phyloP scores from a whole-genome alignment of 2,797 vertebrate genomes.

The Microctenopoma steveboyesi region DNA sequence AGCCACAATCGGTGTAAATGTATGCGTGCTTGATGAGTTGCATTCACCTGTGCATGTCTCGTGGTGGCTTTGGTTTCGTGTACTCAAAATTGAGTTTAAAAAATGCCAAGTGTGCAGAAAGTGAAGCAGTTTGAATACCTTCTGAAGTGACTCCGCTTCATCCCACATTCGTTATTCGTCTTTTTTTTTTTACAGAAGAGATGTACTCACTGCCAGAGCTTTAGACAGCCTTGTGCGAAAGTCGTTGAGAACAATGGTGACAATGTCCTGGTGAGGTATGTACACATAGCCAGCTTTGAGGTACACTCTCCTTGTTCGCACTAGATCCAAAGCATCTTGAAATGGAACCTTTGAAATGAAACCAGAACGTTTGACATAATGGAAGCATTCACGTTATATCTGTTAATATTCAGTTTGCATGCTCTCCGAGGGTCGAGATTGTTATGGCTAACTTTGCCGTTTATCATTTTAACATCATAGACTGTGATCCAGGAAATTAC shows the following conservation, averaged over 20 bases:
- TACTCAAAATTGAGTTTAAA: neutral
- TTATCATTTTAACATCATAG: slow-evolving; percentile 1
- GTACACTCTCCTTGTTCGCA: slow-evolving; percentile 91
- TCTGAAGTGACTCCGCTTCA: neutral
- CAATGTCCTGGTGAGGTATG: slow-evolving; percentile 91
- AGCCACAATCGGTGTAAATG: too few relatives aligned
- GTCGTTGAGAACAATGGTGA: slow-evolving; percentile 91
- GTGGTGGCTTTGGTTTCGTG: too few relatives aligned
- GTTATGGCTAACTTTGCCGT: neutral
- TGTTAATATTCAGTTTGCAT: slow-evolving; percentile 5
- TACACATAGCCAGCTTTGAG: slow-evolving; percentile 90
- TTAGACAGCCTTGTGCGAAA: slow-evolving; percentile 93
- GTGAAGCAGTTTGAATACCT: neutral
- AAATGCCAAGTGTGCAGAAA: neutral
- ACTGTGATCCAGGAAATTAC: slow-evolving; percentile 8
- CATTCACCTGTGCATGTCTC: too few relatives aligned
- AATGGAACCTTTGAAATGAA: slow-evolving; percentile 88
- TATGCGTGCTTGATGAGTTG: too few relatives aligned
- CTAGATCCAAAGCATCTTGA: slow-evolving; percentile 93
- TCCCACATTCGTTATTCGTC: neutral
- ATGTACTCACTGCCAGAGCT: slow-evolving; percentile 92
- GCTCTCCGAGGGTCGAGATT: neutral
- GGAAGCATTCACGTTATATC: neutral
- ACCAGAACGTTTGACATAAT: neutral
- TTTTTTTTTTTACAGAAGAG: neutral